Conservation (phyloP, 2,113 vertebrate genomes). For the Oreotrochilus melanogaster region DNA sequence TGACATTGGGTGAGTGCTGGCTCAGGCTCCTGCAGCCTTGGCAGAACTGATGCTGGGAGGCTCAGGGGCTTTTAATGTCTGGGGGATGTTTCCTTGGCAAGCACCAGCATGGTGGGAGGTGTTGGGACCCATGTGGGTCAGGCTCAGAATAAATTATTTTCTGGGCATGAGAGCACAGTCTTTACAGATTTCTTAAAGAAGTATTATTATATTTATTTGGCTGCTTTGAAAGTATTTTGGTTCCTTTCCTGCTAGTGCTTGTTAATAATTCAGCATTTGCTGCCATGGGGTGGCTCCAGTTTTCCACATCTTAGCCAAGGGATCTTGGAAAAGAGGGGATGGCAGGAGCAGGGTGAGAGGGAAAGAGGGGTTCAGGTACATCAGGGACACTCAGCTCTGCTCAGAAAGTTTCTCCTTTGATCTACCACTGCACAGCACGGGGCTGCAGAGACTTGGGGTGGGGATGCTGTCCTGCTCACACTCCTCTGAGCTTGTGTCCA, state of each 20-base stretch:
- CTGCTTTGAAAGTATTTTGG: not conserved
- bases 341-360: not conserved
- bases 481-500: not conserved
- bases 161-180: accelerated
- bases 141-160: not conserved
- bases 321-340: not conserved
- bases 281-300: accelerated
- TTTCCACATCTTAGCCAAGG: accelerated
- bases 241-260: not conserved
- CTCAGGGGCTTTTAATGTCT: accelerated
- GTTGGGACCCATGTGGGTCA: accelerated
- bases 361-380: not conserved
- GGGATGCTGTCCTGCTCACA: accelerated
- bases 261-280: accelerated
- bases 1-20: accelerated
- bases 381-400: not conserved
- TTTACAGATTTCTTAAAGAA: not conserved
- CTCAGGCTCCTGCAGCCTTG: not conserved
- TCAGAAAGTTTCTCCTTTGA: not conserved
- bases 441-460: not conserved
- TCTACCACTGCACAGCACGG: accelerated
- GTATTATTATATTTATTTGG: too few species aligned
- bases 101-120: accelerated
- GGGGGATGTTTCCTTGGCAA: not conserved
- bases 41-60: accelerated